Conservation (phyloP, 2,113 vertebrate species). For the Zosterops borbonicus region DNA sequence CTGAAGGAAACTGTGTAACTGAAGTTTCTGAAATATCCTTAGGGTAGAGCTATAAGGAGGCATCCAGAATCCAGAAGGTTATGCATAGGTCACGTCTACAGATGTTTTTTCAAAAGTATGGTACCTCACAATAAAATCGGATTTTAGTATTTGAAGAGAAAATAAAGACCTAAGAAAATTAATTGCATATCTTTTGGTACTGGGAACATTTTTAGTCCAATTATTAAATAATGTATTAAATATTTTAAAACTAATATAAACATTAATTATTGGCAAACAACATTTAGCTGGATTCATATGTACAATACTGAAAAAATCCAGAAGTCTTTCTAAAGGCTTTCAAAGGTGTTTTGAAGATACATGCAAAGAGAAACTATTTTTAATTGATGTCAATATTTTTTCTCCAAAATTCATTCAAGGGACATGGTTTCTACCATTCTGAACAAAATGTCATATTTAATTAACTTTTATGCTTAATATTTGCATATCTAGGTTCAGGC, state of each 20-base stretch:
- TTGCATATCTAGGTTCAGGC: not conserved
- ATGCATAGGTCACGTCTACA: not conserved
- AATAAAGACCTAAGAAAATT: not conserved
- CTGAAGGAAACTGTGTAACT: not conserved
- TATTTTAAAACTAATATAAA: not conserved
- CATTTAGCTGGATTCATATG: not conserved
- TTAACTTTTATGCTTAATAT: not conserved
- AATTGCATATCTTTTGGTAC: not conserved
- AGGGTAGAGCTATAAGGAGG: not conserved
- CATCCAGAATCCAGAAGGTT: not conserved
- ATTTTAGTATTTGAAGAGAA: not conserved
- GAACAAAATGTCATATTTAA: not conserved
- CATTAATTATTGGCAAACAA: not conserved
- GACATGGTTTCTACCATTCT: not conserved
- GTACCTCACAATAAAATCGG: not conserved
- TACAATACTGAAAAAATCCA: not conserved
- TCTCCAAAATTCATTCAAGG: not conserved
- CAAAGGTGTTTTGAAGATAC: not conserved
- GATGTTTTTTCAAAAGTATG: not conserved
- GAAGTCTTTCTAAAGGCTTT: not conserved
- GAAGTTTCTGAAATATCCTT: slow-evolving; percentile 27
- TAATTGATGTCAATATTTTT: not conserved
- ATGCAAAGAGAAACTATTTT: not conserved
- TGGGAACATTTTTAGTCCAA: not conserved
- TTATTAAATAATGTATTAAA: not conserved